phyloP scores from a whole-genome alignment of 1,140 invertebrate genomes.

The Zaprionus tsacasi region DNA sequence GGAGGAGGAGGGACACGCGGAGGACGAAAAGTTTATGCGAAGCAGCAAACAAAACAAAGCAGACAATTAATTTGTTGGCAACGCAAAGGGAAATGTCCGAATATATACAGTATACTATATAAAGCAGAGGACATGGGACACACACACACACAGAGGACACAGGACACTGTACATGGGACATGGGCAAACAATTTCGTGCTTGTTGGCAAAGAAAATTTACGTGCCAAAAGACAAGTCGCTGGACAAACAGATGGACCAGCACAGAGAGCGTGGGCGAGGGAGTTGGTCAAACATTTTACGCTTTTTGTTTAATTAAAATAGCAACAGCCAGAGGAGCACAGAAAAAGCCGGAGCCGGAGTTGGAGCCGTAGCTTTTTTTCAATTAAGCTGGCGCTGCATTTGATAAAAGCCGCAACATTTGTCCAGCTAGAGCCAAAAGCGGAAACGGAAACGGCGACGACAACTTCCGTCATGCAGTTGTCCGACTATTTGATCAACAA shows the following conservation, averaged over 20 bases:
- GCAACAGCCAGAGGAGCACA: constrained; percentile 54
- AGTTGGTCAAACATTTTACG: constrained; percentile 77
- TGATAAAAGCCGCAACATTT: constrained; percentile 63
- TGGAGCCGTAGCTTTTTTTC: constrained; percentile 64
- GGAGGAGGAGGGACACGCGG: no score
- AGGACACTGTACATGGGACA: constrained; percentile 36
- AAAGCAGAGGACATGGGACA: constrained; percentile 27
- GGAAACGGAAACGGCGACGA: constrained; percentile 42
- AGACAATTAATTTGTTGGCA: constrained; percentile 81
- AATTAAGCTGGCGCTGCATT: constrained; percentile 73
- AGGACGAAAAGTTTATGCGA: constrained; percentile 67
- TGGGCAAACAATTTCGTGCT: constrained; percentile 75
- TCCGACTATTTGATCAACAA: constrained; percentile 5
- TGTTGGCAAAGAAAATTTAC: constrained; percentile 81
- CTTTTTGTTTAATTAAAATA: constrained; percentile 82
- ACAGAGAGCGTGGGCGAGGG: neutral
- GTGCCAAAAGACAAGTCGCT: constrained; percentile 71
- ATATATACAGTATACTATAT: constrained; percentile 6
- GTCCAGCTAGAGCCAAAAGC: constrained; percentile 33
- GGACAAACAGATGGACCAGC: constrained; percentile 29
- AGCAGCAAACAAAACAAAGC: constrained; percentile 45
- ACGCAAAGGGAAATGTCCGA: constrained; percentile 30
- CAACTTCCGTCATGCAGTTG: constrained; percentile 43
- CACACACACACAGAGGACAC: constrained; percentile 22
- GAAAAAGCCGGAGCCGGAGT: neutral